Evolutionary conservation across 2,113 vertebrate genomes (phyloP).

Genomic region (Tachycineta bicolor): DNA sequence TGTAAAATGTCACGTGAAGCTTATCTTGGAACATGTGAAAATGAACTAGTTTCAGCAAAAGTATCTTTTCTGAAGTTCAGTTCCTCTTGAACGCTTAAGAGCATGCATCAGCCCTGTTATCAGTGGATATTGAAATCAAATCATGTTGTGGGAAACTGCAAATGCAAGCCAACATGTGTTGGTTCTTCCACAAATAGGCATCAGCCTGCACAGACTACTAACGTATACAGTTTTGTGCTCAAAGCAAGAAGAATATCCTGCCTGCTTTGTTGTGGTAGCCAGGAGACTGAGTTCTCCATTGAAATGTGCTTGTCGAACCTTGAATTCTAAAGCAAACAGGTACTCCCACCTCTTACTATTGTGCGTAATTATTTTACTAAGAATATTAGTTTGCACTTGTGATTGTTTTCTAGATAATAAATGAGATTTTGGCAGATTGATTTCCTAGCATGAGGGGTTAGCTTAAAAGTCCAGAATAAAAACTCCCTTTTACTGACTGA

Average conservation of each 20-base stretch:
- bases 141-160: background rate
- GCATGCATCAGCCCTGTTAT: background rate
- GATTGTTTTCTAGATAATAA: background rate
- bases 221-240: background rate
- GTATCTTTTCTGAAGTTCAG: background rate
- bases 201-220: background rate
- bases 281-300: background rate
- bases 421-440: background rate
- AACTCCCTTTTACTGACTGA: background rate
- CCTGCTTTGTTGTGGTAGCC: conserved; percentile 34
- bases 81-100: background rate
- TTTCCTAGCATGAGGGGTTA: background rate
- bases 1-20: background rate
- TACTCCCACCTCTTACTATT: background rate
- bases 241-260: conserved; percentile 5
- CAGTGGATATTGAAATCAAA: background rate
- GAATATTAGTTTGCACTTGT: background rate
- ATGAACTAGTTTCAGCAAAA: conserved; percentile 11
- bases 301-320: background rate
- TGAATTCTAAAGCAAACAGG: background rate
- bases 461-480: background rate
- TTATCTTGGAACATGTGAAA: conserved; percentile 20
- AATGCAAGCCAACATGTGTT: background rate
- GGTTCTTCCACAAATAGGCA: background rate
- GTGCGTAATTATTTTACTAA: background rate